Conservation (phyloP, 2,888 invertebrate genomes). For the Parnassius orleans region DNA sequence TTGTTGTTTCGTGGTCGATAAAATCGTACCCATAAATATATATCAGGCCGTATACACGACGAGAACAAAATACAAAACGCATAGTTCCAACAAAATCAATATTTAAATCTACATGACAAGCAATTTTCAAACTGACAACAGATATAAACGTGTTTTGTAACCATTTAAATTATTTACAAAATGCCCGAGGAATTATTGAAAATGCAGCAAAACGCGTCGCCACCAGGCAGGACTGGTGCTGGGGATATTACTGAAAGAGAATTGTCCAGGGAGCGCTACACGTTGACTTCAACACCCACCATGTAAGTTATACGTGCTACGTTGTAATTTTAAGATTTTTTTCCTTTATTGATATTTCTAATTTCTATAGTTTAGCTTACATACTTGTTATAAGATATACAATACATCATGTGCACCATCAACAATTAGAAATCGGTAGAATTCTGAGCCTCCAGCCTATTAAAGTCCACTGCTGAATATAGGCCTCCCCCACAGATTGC, state of each 20-base stretch:
- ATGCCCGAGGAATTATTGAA: constrained; percentile 63
- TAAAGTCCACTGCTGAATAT: too few species aligned
- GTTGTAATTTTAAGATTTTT: too few species aligned
- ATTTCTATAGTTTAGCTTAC: too few species aligned
- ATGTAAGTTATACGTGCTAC: constrained; percentile 9
- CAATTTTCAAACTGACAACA: constrained; percentile 16
- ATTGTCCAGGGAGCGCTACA: constrained; percentile 57
- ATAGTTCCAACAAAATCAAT: background rate
- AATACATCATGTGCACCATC: too few species aligned
- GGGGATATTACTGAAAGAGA: constrained; percentile 71
- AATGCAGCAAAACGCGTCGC: constrained; percentile 56
- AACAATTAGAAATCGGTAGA: too few species aligned
- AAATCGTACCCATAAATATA: background rate
- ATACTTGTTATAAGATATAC: too few species aligned
- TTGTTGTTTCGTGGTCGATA: too few species aligned
- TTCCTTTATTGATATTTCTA: too few species aligned
- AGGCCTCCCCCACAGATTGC: too few species aligned
- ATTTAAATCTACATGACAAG: constrained; percentile 17
- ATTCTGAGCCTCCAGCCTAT: too few species aligned
- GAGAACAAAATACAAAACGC: constrained; percentile 2
- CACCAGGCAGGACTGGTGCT: constrained; percentile 61
- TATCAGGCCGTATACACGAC: background rate
- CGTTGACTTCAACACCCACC: constrained; percentile 56
- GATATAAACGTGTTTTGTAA: constrained; percentile 1
- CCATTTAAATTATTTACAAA: constrained; percentile 25